phyloP scores from a whole-genome alignment of 1,140 invertebrate species.

The Prorops nasuta region DNA sequence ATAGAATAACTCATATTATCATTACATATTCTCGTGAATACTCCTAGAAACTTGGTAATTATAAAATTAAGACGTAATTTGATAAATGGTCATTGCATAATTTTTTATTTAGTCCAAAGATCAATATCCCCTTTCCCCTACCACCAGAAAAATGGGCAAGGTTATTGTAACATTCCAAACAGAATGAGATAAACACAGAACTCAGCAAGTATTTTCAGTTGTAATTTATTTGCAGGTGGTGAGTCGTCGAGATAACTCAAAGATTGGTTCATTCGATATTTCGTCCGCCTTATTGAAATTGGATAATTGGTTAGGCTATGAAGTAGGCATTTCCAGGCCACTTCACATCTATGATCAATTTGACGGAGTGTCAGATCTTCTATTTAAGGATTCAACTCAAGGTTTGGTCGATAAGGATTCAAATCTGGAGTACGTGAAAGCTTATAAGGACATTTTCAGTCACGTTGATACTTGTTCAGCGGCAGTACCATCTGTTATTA shows the following conservation, averaged over 20 bases:
- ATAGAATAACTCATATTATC: conserved; percentile 15
- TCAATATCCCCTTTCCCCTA: no score
- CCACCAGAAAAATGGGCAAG: no score
- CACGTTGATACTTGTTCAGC: conserved; percentile 40
- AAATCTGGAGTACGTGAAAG: conserved; percentile 25
- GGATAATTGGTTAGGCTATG: conserved; percentile 56
- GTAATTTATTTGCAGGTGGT: conserved; percentile 41
- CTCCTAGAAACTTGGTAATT: no score
- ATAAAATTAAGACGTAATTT: no score
- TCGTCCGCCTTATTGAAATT: conserved; percentile 54
- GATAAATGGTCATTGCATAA: no score
- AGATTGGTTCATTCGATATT: conserved; percentile 44
- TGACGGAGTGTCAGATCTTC: conserved; percentile 52
- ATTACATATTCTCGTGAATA: neutral
- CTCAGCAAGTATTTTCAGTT: conserved; percentile 12
- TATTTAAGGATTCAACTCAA: conserved; percentile 61
- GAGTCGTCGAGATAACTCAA: conserved; percentile 34
- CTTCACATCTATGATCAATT: conserved; percentile 56
- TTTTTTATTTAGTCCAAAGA: no score
- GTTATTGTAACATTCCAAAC: no score
- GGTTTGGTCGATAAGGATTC: conserved; percentile 50
- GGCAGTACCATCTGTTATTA: no score
- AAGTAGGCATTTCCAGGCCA: conserved; percentile 20
- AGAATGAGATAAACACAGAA: no score
- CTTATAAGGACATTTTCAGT: conserved; percentile 45